These are phyloP conservation scores for Thymallus thymallus DNA, from an alignment of 2,113 vertebrate genomes.

Conservation along the genomic window DNA sequence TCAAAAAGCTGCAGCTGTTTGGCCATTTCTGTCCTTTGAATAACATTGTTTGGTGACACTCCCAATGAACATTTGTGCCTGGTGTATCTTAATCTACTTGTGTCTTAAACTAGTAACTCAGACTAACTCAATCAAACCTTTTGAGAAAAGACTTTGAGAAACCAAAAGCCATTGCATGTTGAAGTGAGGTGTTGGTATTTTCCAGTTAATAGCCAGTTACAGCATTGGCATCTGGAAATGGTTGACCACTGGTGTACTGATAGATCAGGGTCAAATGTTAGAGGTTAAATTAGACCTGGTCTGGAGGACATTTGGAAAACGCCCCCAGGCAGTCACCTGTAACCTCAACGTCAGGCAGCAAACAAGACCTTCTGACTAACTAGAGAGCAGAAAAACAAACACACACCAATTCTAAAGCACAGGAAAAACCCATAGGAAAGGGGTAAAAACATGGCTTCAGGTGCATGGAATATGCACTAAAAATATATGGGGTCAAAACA, in stretches of 20 bases:
- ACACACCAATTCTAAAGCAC: too few species aligned
- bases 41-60: neutral
- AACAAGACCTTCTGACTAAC: neutral
- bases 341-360: constrained; percentile 5
- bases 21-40: neutral
- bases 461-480: too few species aligned
- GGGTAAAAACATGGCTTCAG: too few species aligned
- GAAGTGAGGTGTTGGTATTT: constrained; percentile 26
- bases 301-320: constrained; percentile 56
- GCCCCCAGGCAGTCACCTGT: constrained; percentile 23
- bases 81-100: too few species aligned
- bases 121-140: too few species aligned
- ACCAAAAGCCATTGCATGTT: too few species aligned
- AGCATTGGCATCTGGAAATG: constrained; percentile 64
- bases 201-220: constrained; percentile 54
- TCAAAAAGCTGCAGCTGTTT: neutral
- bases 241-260: constrained; percentile 57
- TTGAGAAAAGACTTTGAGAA: too few species aligned
- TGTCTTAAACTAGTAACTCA: too few species aligned
- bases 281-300: constrained; percentile 49
- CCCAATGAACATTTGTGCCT: too few species aligned
- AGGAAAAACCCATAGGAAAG: too few species aligned
- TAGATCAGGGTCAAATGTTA: constrained; percentile 56
- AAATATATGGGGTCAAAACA: too few species aligned
- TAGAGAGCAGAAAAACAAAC: neutral